Conservation (phyloP, 2,888 invertebrate genomes). For the Prosopocoilus inquinatus region DNA sequence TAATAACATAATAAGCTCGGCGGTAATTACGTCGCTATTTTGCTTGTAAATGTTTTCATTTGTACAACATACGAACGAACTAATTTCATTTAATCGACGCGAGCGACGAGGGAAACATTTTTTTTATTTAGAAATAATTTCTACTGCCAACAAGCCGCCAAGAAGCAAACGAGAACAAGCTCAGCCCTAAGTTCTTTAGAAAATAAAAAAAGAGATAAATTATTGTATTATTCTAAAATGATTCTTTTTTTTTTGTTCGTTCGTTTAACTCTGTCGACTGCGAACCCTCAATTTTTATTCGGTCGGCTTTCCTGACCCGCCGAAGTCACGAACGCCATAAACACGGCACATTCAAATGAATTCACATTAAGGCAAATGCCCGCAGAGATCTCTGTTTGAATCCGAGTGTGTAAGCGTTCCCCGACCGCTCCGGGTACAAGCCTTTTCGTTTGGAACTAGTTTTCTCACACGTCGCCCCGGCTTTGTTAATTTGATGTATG, state of each 20-base stretch:
- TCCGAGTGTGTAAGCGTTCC: background rate
- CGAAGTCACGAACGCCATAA: constrained; percentile 21
- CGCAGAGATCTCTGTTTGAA: constrained; percentile 10
- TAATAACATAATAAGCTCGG: background rate
- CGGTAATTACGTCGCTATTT: background rate
- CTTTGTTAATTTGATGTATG: constrained; percentile 2
- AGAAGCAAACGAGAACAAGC: too few species aligned
- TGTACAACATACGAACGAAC: background rate
- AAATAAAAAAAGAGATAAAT: too few species aligned
- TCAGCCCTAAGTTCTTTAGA: too few species aligned
- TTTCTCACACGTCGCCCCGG: background rate
- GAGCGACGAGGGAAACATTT: too few species aligned
- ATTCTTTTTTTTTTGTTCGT: too few species aligned
- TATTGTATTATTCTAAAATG: too few species aligned
- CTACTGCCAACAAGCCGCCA: too few species aligned
- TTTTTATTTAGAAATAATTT: too few species aligned
- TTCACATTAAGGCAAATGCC: constrained; percentile 19
- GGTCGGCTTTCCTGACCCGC: constrained; percentile 7
- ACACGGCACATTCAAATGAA: constrained; percentile 22
- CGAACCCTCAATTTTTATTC: constrained; percentile 5
- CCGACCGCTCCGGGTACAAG: background rate
- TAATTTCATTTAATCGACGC: too few species aligned
- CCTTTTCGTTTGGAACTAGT: background rate
- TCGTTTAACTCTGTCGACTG: background rate
- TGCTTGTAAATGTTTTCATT: background rate